Evolutionary conservation across 2,113 vertebrate species (phyloP).

Genomic region (Pseudolaguvia tuberculata): DNA sequence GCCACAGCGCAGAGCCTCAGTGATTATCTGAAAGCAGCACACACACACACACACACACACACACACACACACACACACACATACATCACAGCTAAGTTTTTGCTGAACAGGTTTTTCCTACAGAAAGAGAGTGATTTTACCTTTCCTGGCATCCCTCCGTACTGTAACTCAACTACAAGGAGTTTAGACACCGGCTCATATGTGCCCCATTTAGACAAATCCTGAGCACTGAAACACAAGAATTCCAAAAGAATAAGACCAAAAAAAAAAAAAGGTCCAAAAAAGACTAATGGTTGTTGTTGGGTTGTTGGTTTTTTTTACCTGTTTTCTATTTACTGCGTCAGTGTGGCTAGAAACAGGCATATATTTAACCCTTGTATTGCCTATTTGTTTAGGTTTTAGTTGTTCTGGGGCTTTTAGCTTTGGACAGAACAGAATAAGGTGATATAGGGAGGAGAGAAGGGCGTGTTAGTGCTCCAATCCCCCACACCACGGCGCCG

Average conservation of each 20-base stretch:
- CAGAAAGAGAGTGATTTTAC: constrained; percentile 60
- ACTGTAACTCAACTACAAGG: constrained; percentile 62
- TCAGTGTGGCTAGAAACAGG: not conserved
- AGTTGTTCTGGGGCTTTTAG: too few species aligned
- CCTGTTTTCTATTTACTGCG: not conserved
- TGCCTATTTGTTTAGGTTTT: too few species aligned
- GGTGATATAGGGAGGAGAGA: too few species aligned
- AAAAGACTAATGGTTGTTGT: too few species aligned
- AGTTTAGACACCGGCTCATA: constrained; percentile 71
- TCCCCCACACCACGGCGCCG: too few species aligned
- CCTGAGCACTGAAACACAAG: constrained; percentile 72
- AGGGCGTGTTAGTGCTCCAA: too few species aligned
- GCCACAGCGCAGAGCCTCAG: constrained; percentile 74
- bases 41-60: not conserved
- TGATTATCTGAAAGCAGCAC: constrained; percentile 66
- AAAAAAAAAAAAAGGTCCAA: not conserved
- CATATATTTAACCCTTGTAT: not conserved
- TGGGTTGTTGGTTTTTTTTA: too few species aligned
- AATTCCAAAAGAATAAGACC: constrained; percentile 17
- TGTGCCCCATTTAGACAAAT: constrained; percentile 75
- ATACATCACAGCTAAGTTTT: not conserved
- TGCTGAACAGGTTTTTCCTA: not conserved
- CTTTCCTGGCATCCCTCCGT: constrained; percentile 63
- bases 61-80: not conserved
- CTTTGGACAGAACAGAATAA: too few species aligned